These are phyloP conservation scores for Todiramphus saurophagus DNA, from an alignment of 2,113 vertebrate genomes.

Conservation along the genomic window DNA sequence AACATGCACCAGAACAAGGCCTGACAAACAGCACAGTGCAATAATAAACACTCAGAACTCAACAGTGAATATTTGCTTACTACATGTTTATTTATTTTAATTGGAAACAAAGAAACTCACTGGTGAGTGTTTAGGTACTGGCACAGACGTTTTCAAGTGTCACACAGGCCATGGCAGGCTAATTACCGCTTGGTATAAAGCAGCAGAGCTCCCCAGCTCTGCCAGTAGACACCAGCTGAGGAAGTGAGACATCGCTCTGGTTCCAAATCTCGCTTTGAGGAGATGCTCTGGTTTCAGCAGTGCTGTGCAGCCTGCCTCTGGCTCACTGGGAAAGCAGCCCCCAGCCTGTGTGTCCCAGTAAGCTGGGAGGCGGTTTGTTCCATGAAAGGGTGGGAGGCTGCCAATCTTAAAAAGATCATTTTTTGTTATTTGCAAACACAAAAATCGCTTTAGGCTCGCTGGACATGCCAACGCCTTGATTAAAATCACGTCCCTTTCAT, in stretches of 20 bases:
- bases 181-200: background rate
- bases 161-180: background rate
- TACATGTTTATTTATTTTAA: background rate
- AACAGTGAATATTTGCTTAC: background rate
- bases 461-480: conserved; percentile 62
- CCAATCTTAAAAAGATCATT: conserved; percentile 17
- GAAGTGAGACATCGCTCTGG: background rate
- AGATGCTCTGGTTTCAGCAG: background rate
- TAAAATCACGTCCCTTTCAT: conserved; percentile 41
- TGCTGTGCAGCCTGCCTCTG: background rate
- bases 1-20: conserved; percentile 23
- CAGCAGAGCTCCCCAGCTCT: background rate
- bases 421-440: conserved; percentile 34
- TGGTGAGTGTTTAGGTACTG: background rate
- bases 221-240: background rate
- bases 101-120: background rate
- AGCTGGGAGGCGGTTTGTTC: conserved; percentile 33
- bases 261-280: background rate
- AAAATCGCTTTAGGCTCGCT: conserved; percentile 2
- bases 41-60: background rate
- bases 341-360: background rate
- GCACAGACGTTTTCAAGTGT: background rate
- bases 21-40: background rate
- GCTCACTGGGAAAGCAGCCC: background rate
- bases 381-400: background rate